A percentile compares a stretch with the other conserved stretches of the same genome.
Evolutionary conservation across 2,113 vertebrate species (phyloP).

Genomic region (Dromiciops gliroides): DNA sequence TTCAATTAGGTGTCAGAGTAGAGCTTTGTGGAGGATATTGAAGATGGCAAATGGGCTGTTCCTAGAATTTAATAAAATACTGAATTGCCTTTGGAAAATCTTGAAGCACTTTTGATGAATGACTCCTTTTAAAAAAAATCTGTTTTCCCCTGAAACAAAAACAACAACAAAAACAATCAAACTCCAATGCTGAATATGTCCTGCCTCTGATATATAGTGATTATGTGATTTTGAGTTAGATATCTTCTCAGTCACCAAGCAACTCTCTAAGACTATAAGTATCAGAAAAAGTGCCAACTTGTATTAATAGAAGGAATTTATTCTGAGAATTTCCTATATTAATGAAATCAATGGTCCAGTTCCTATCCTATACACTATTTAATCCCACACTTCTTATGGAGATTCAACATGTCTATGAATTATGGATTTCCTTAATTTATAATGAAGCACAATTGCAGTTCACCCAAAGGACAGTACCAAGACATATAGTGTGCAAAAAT

Average conservation of each 20-base stretch:
- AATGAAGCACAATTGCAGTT: background rate
- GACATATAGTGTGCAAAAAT: background rate
- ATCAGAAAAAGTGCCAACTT: background rate
- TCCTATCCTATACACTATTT: background rate
- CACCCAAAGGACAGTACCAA: background rate
- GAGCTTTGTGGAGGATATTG: background rate
- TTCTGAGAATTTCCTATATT: background rate
- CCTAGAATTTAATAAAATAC: background rate
- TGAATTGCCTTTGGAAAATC: background rate
- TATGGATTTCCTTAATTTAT: background rate
- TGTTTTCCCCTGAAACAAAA: background rate
- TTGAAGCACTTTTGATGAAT: background rate
- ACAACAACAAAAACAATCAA: background rate
- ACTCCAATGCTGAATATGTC: background rate
- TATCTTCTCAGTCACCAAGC: background rate
- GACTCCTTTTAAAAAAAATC: no score
- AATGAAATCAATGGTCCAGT: background rate
- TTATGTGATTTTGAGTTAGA: background rate
- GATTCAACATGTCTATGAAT: background rate
- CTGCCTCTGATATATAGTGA: background rate
- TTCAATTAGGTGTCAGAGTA: background rate
- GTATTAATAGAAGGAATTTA: background rate
- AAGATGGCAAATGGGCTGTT: background rate
- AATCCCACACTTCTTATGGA: background rate
- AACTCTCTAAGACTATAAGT: background rate